Conservation (phyloP, 2,797 vertebrate species). For the Lophotriccus pileatus region DNA sequence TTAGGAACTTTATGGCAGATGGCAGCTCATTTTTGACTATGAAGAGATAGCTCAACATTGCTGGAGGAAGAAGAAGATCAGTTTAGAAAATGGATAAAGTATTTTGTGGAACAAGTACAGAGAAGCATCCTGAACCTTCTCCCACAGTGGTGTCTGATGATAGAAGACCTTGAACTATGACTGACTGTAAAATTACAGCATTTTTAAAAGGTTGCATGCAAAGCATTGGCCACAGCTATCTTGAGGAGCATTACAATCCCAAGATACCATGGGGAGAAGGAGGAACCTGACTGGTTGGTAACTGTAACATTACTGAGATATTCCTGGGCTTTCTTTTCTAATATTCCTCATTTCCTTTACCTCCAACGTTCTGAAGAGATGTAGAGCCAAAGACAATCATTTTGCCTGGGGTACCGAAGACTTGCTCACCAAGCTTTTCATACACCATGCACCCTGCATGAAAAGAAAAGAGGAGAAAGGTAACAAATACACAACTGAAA, state of each 20-base stretch:
- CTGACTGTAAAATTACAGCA: neutral
- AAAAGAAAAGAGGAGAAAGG: neutral
- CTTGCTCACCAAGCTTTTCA: constrained; percentile 80
- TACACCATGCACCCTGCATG: constrained; percentile 80
- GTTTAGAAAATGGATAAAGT: constrained; percentile 46
- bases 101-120: neutral
- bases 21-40: constrained; percentile 83
- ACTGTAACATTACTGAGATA: neutral
- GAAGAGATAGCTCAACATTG: constrained; percentile 83
- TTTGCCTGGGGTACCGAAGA: constrained; percentile 79
- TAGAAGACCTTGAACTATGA: neutral
- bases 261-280: neutral
- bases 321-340: neutral
- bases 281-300: neutral
- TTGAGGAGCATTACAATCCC: neutral
- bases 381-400: constrained; percentile 80
- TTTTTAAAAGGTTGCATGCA: neutral
- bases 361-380: constrained; percentile 81
- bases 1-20: constrained; percentile 78
- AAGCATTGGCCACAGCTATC: neutral
- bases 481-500: neutral
- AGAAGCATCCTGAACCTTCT: neutral
- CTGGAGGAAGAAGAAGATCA: constrained; percentile 62
- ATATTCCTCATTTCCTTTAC: constrained; percentile 56
- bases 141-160: neutral